A percentile compares a stretch with the other conserved stretches of the same genome.
Conservation (phyloP, 1,140 invertebrate genomes). For the Leptinotarsa undecemlineata region DNA sequence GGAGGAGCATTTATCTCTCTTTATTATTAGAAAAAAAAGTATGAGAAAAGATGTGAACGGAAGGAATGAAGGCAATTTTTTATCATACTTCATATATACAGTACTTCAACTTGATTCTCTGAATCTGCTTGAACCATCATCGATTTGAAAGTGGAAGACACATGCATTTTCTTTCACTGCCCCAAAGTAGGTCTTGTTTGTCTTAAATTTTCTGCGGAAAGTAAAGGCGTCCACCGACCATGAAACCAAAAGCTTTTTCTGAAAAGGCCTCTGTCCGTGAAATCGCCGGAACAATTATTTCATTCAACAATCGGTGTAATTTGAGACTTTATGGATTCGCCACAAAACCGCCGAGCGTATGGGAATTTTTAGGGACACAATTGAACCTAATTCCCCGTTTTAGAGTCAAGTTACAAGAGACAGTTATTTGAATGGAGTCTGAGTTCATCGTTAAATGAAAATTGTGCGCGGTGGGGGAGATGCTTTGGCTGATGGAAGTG, state of each 20-base stretch:
- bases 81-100: too few relatives aligned
- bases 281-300: background rate
- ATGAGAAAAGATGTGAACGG: too few relatives aligned
- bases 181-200: too few relatives aligned
- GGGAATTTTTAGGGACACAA: slow-evolving; percentile 10
- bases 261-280: background rate
- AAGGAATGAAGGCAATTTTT: too few relatives aligned
- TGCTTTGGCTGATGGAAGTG: background rate
- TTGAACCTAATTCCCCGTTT: slow-evolving; percentile 11
- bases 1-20: too few relatives aligned
- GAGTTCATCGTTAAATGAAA: background rate
- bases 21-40: too few relatives aligned
- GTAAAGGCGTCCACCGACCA: background rate
- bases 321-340: slow-evolving; percentile 14
- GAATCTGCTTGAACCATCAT: too few relatives aligned
- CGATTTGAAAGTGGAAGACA: too few relatives aligned
- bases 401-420: slow-evolving; percentile 1
- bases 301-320: slow-evolving; percentile 8
- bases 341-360: slow-evolving; percentile 14
- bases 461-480: background rate
- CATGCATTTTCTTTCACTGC: too few relatives aligned
- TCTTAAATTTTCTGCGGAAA: background rate
- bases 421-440: background rate
- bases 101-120: too few relatives aligned
- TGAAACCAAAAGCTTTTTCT: background rate